These are phyloP conservation scores for Tetramorium bicarinatum DNA, from an alignment of 2,888 invertebrate species.

Conservation along the genomic window DNA sequence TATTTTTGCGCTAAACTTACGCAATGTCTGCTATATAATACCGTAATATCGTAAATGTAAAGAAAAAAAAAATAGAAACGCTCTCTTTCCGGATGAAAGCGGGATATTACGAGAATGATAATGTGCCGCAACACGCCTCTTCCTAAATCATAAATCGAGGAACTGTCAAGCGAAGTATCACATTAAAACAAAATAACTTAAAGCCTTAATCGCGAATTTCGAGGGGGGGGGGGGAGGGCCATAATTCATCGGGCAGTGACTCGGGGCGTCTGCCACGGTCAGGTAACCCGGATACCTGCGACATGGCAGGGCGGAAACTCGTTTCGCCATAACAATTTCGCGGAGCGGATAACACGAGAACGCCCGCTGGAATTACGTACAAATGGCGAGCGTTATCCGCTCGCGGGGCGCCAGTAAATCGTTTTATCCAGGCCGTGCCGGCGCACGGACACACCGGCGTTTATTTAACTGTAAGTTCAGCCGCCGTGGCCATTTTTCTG, in stretches of 20 bases:
- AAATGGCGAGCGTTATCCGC: constrained; percentile 81
- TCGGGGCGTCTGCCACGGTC: constrained; percentile 18
- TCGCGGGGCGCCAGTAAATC: constrained; percentile 80
- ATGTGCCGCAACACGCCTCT: background rate
- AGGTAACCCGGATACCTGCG: constrained; percentile 50
- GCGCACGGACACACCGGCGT: constrained; percentile 67
- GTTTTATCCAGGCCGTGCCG: constrained; percentile 78
- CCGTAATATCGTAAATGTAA: background rate
- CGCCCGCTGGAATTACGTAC: constrained; percentile 77
- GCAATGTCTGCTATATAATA: background rate
- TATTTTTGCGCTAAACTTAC: background rate
- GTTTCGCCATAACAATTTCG: constrained; percentile 75
- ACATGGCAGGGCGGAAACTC: constrained; percentile 57
- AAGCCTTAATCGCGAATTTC: constrained; percentile 21
- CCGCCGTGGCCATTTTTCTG: constrained; percentile 81
- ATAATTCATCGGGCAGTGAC: constrained; percentile 40
- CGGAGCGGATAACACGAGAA: constrained; percentile 65
- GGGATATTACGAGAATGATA: background rate
- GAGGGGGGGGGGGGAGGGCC: background rate
- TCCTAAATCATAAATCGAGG: background rate
- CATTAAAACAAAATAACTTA: background rate
- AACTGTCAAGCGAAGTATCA: background rate
- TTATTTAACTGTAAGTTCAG: constrained; percentile 80
- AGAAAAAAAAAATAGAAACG: background rate
- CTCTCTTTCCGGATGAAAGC: background rate